Evolutionary conservation across 1,140 invertebrate species (phyloP), one percentile per base, ranked within the genome.

Genomic region (Dinothrombium tinctorium): DNA sequence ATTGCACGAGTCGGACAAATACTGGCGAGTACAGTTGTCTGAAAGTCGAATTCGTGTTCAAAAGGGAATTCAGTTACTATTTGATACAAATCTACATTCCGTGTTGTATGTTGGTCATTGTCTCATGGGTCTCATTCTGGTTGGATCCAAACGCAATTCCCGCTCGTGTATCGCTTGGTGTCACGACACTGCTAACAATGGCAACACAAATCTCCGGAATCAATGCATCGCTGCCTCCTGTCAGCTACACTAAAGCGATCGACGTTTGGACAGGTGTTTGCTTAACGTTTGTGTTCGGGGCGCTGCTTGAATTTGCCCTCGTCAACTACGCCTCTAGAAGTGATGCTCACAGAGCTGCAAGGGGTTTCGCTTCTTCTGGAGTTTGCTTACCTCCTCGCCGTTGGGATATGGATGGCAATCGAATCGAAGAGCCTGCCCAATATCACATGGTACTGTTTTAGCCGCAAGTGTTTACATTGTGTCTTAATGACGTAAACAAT

Each of bases 231-330:
- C 68, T 94, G 46, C 87, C 87, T 42, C 87, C 87, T 24, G 87
- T 94, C 32, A 89, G 82, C 23, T 92, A 92, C 61, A 92, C 84
- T 28, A 92, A 92, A 51, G 83, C 87, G 43, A 89, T 94, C 48
- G 87, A 94, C 57, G 82, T 92, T 29, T 94, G 87, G 87, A 94
- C 86, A 33, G 87, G 87, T 24, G 83, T 90, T 12, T 94, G 87
- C 60, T 66, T 92, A 43, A 90, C 84, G 15, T 94, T 94, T 60
- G 86, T 94, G 14, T 94, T 94, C 57, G 83, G 83, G 21, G 86
- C 87, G n/a, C 62, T 94, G 44, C 68, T 94, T 33, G 87, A 94
- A 63, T 94, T 92, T 55, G 87, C 87, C 21, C 68, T 94, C 35
- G 87, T 94, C 40, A 94, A 94, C 62, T 94, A 94, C 60, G 86